phyloP scores from a whole-genome alignment of 2,888 invertebrate species.

The Archips xylosteana region DNA sequence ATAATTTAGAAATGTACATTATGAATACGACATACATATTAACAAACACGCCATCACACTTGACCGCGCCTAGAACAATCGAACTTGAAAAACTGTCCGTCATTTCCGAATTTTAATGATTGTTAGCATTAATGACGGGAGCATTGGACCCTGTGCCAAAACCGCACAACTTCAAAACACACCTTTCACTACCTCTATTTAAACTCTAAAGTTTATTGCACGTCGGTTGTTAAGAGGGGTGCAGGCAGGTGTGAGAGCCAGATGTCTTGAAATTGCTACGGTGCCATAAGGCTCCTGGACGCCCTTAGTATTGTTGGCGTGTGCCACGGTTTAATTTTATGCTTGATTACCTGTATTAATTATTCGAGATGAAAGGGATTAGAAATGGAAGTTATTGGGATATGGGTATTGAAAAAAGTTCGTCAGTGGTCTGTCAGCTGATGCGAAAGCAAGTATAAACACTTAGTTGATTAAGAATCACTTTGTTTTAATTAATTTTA shows the following conservation, averaged over 20 bases:
- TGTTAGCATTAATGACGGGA: slow-evolving; percentile 70
- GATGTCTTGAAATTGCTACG: slow-evolving; percentile 85
- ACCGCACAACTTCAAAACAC: slow-evolving; percentile 56
- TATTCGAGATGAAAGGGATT: slow-evolving; percentile 65
- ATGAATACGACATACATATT: too few species aligned
- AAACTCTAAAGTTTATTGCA: slow-evolving; percentile 44
- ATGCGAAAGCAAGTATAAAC: background rate
- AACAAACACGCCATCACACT: slow-evolving; percentile 57
- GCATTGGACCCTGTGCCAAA: slow-evolving; percentile 78
- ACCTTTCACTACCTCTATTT: slow-evolving; percentile 48
- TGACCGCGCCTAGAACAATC: slow-evolving; percentile 72
- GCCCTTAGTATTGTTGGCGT: slow-evolving; percentile 82
- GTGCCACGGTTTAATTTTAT: slow-evolving; percentile 86
- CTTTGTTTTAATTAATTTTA: too few species aligned
- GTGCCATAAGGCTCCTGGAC: slow-evolving; percentile 82
- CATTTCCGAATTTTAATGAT: slow-evolving; percentile 83
- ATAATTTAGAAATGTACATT: too few species aligned
- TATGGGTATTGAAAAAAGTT: background rate
- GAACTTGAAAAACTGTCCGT: slow-evolving; percentile 74
- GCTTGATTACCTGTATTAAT: slow-evolving; percentile 84
- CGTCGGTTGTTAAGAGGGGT: slow-evolving; percentile 55
- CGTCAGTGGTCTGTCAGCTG: background rate
- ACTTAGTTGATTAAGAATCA: too few species aligned
- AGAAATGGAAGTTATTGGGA: background rate
- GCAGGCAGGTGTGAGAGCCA: slow-evolving; percentile 82